These are phyloP conservation scores for Camarhynchus parvulus DNA, from an alignment of 2,113 vertebrate genomes.

Conservation along the genomic window DNA sequence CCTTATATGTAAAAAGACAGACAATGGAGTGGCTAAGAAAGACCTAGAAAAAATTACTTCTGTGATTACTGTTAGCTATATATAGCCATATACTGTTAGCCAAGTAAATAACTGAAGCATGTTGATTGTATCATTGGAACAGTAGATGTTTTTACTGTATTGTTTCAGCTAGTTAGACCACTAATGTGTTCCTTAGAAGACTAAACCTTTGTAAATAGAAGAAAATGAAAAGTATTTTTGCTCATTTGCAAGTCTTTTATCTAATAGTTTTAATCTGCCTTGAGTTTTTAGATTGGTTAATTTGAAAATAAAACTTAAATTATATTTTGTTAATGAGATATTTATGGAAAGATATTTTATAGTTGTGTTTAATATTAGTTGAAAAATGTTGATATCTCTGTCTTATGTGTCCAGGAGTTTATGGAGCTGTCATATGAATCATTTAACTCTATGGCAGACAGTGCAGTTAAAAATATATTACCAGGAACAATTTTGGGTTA, in stretches of 20 bases:
- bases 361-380: neutral
- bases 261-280: neutral
- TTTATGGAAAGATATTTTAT: neutral
- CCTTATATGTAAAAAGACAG: neutral
- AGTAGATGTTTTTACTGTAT: neutral
- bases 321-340: neutral
- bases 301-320: neutral
- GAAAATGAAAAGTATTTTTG: neutral
- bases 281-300: neutral
- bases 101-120: neutral
- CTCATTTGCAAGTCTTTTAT: neutral
- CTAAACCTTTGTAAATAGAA: neutral
- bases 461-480: neutral
- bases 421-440: neutral
- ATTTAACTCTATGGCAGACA: neutral
- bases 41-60: neutral
- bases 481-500: neutral
- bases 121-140: neutral
- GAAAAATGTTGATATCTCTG: neutral
- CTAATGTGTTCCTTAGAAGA: rapidly evolving
- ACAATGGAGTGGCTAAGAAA: neutral
- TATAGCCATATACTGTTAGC: no score
- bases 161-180: neutral
- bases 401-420: neutral
- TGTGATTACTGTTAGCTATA: neutral